Evolutionary conservation across 1,140 invertebrate species (phyloP).

Genomic region (Magallana gigas): DNA sequence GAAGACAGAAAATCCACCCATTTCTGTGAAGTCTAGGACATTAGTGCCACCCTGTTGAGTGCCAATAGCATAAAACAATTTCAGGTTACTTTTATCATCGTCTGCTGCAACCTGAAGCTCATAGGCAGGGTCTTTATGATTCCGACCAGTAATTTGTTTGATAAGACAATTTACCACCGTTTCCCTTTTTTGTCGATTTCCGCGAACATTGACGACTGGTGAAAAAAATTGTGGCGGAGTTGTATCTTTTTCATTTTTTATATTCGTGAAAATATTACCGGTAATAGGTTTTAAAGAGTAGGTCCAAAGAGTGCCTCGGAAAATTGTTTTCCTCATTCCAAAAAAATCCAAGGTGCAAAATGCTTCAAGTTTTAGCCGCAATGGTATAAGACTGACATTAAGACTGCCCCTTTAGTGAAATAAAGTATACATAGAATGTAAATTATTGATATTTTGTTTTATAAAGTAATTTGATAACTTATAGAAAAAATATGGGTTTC

Average conservation of each 20-base stretch:
- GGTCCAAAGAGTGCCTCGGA: neutral
- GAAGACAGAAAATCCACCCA: slow-evolving; percentile 45
- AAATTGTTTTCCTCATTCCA: neutral
- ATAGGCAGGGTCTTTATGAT: slow-evolving; percentile 57
- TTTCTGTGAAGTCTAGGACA: slow-evolving; percentile 50
- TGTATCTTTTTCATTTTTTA: slow-evolving; percentile 46
- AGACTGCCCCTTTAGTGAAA: slow-evolving; percentile 39
- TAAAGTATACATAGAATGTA: too few species aligned
- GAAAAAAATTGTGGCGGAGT: slow-evolving; percentile 45
- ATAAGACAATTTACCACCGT: slow-evolving; percentile 52
- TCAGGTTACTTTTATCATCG: slow-evolving; percentile 45
- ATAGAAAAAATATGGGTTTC: too few species aligned
- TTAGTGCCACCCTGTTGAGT: slow-evolving; percentile 53
- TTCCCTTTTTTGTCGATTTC: slow-evolving; percentile 37
- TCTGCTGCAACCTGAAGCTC: slow-evolving; percentile 38
- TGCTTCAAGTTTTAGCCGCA: slow-evolving; percentile 54
- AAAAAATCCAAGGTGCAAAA: slow-evolving; percentile 49
- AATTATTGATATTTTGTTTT: too few species aligned
- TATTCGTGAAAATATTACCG: slow-evolving; percentile 55
- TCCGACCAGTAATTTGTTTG: slow-evolving; percentile 44
- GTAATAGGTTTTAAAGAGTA: neutral
- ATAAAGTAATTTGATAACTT: too few species aligned
- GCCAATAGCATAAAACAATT: slow-evolving; percentile 56
- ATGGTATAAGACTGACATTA: slow-evolving; percentile 55
- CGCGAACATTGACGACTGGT: slow-evolving; percentile 31